These are phyloP conservation scores for Chymomyza caudatula DNA, from an alignment of 2,888 invertebrate species.

Conservation along the genomic window DNA sequence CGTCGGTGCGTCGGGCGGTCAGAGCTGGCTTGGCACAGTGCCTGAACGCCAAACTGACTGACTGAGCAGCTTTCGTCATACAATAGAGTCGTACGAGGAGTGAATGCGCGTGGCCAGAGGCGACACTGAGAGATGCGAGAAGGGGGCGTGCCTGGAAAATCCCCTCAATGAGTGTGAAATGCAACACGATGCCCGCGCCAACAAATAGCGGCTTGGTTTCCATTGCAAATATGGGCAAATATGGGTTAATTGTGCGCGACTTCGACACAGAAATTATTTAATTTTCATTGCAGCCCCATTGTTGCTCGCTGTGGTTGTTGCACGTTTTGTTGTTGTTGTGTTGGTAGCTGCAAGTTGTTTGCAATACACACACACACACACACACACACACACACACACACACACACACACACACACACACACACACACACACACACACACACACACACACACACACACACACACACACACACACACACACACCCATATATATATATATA, in stretches of 20 bases:
- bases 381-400: not conserved
- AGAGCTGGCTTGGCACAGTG: constrained; percentile 45
- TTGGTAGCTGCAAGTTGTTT: constrained; percentile 20
- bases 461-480: not conserved
- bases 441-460: too few species aligned
- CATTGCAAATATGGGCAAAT: constrained; percentile 53
- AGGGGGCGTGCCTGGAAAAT: constrained; percentile 13
- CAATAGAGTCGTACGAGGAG: constrained; percentile 63
- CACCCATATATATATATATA: too few species aligned
- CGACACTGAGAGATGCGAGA: constrained; percentile 8
- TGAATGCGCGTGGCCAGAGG: constrained; percentile 53
- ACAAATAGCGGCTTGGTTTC: constrained; percentile 28
- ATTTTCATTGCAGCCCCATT: constrained; percentile 35
- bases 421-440: not conserved
- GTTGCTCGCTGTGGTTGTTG: constrained; percentile 19
- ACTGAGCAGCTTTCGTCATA: constrained; percentile 54
- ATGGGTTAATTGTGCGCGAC: constrained; percentile 68
- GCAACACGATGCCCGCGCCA: constrained; percentile 53
- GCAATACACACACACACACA: too few species aligned
- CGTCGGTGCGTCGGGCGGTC: constrained; percentile 9
- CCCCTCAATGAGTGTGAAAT: constrained; percentile 68
- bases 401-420: not conserved
- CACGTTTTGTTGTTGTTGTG: constrained; percentile 19
- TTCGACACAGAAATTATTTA: constrained; percentile 61
- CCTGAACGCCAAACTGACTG: constrained; percentile 25